Evolutionary conservation across 2,888 invertebrate genomes (phyloP), one percentile per base, ranked within the genome.

Genomic region (Eristalis arbustorum): DNA sequence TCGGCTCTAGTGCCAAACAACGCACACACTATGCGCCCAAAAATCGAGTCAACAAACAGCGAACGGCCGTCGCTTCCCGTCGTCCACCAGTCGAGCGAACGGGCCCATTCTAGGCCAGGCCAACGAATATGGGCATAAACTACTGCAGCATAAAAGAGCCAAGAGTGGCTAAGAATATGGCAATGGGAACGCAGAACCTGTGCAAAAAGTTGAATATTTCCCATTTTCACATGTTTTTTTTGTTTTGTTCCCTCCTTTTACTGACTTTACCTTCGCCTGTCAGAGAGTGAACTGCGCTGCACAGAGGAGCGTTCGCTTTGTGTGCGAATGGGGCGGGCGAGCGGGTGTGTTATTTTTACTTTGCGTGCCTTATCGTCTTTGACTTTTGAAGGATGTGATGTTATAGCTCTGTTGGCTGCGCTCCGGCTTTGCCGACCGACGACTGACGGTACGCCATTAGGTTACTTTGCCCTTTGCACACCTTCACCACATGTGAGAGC

Each of bases 301-400:
- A 71, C 56, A 62, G 34, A 64, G 66, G 68, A 56, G 49, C 57
- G 71, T 31, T 66, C 23, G 64, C 25, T 71, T 13, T 77, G 62
- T 79, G 79, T 76, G 31, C 31, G 31, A 31, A 31, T 8, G 10
- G 8, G 31, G 31, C 6, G 31, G 1, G 8, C 6, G 71, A 42
- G 64, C 66, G 42, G 59, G 64, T 71, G 59, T 59, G 64, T 87
- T 87, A 84, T 88, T 88, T 88, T 88, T 88, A 80, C 84, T 88
- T 88, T 79, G 88, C 84, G 88, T 88, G 88, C 84, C 88, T 88
- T 88, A 88, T 84, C 83, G 88, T 88, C 84, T 88, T 82, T 88
- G 88, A 84, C 88, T 88, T 84, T 88, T 84, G 79, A 88, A 79
- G 82, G 82, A 82, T 77, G 75, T 81, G 87, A 85, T 85, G 85